Evolutionary conservation across 2,113 vertebrate genomes (phyloP), one percentile per base, ranked within the genome.

Genomic region (Equus przewalskii): DNA sequence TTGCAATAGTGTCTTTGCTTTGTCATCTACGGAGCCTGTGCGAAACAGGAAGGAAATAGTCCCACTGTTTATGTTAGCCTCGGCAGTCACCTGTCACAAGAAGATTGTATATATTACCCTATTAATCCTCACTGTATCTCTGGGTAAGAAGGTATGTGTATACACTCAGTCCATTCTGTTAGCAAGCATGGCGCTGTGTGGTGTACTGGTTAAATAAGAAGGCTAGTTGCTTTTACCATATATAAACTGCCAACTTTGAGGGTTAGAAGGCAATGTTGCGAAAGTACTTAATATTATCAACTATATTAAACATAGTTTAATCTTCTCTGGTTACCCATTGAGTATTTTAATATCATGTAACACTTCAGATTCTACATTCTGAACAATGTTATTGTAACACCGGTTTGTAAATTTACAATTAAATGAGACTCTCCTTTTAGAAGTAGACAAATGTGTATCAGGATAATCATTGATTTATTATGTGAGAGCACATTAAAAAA

Each of bases 251-350:
- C 64, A 64, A 73, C 21, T 62, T 75, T 62, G 44, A 92, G 49
- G 21, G 36, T 84, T 89, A 75, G 44, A 83, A 89, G 33, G 14
- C 30, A 82, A 36, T 54, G n/a, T 69, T 97, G 93, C 93, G 81
- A 97, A 81, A 69, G 70, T 46, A 41, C n/a, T 69, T 41, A 69
- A 58, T 69, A 49, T 49, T 15, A 91, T 60, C 76, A 94, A 33
- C 28, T 90, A 46, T 51, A 51, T 4, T 16, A 21, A 94, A 6
- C 22, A 94, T 84, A 73, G 79, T 70, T 86, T 87, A 93, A 94
- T 69, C 26, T 80, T 85, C 28, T 93, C 15, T 93, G 56, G 44
- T 91, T 81, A 95, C 44, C 79, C 62, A 93, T 0, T 22, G 58
- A 36, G 4, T 70, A 62, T 86, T 86, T 83, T 67, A 91, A 22